These are phyloP conservation scores for Lepus americanus DNA, from an alignment of 2,113 vertebrate species.

Conservation along the genomic window DNA sequence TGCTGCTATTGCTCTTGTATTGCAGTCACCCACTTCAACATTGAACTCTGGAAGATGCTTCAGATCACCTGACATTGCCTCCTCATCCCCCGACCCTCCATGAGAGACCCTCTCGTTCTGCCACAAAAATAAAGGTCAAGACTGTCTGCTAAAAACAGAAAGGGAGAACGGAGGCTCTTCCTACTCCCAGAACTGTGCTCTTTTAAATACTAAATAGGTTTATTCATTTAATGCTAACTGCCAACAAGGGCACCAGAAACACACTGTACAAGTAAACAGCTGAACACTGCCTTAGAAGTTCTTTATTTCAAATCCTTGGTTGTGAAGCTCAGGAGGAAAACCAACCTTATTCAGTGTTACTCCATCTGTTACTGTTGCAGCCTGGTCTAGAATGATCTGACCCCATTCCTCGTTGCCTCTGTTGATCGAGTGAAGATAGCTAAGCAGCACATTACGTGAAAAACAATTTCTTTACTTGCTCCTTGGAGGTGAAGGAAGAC, in stretches of 20 bases:
- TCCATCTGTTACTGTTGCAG: neutral
- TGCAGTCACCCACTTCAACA: neutral
- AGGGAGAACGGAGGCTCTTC: neutral
- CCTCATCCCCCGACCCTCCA: too few species aligned
- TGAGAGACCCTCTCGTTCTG: neutral
- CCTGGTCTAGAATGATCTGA: neutral
- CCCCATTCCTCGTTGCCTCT: neutral
- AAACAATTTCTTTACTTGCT: neutral
- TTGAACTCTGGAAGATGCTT: conserved; percentile 26
- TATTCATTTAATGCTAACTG: neutral
- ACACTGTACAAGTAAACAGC: neutral
- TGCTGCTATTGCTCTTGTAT: neutral
- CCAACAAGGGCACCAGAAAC: neutral
- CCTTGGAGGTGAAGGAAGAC: neutral
- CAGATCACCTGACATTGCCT: neutral
- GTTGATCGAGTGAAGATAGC: neutral
- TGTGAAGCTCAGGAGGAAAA: neutral
- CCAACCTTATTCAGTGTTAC: neutral
- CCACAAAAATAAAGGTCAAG: neutral
- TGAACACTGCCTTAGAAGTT: neutral
- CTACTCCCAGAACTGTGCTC: neutral
- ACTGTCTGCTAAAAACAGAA: neutral
- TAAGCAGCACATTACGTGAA: neutral
- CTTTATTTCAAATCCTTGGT: neutral
- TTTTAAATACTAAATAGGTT: neutral